Evolutionary conservation across 2,888 invertebrate genomes (phyloP), one percentile per base, ranked within the genome.

Genomic region (Oasisia sp.): DNA sequence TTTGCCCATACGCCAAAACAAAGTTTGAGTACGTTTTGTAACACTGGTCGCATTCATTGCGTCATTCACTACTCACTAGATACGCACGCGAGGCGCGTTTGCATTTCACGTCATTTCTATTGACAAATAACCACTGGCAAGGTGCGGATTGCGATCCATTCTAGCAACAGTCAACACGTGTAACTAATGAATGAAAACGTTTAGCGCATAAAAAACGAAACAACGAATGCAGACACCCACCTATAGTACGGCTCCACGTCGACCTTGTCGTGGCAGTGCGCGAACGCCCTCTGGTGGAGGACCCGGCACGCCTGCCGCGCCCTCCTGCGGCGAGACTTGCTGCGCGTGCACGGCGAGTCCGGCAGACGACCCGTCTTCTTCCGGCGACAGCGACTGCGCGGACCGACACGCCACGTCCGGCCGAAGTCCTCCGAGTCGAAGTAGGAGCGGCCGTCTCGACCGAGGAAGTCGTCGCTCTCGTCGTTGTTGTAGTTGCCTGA

Each of bases 321-420:
- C 58, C 95, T 92, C 91, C 93, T 93, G 45, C 93, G 45, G 19
- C 50, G 32, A 45, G 56, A 45, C 7, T 45, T 50, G 91, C 56
- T 50, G 91, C 91, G 45, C 50, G 32, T 50, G 50, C 45, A 91
- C 38, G 50, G 74, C 74, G 74, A 74, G 74, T 74, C 74, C 7
- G 74, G 74, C 74, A 74, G 74, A 27, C 74, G 74, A 27, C n/a
- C 74, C 7, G 74, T 74, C 74, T 74, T 74, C 27, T 74, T 74
- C 27, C 74, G 19, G 7, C 74, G 74, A 94, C 96, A 96, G 91
- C 95, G 94, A 93, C 97, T 97, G 0, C 98, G 98, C 38, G 45
- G 74, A 0, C 99, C 99, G 0, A 98, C 98, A 92, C 98, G 97
- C 99, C 99, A 99, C 5, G 99, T 98, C 91, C 98, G 97, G 4